Percentiles rank a stretch among this genome's conserved stretches.
Conservation (phyloP, 2,888 invertebrate species). For the Desoria tigrina region DNA sequence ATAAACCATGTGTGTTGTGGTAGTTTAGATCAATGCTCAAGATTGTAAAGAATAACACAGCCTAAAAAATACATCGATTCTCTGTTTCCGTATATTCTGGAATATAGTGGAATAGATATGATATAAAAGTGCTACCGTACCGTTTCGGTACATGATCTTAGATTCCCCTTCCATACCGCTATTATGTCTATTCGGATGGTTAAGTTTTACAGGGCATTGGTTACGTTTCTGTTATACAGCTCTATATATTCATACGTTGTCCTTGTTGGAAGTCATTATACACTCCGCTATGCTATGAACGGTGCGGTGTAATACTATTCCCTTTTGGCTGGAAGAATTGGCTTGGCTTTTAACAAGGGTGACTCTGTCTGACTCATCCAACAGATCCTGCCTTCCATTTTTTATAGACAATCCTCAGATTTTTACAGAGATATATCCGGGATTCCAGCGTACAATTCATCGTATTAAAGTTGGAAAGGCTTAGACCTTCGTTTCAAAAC, state of each 20-base stretch:
- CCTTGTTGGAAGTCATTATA: too few relatives aligned
- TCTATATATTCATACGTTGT: too few relatives aligned
- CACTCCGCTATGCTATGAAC: too few relatives aligned
- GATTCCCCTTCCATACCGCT: conserved; percentile 2
- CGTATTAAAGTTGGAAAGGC: neutral
- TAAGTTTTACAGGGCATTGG: conserved; percentile 8
- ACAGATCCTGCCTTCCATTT: conserved; percentile 17
- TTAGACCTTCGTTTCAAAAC: too few relatives aligned
- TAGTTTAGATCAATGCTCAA: too few relatives aligned
- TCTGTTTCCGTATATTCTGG: too few relatives aligned
- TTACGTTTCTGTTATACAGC: neutral
- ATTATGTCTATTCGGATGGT: conserved; percentile 12
- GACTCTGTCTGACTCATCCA: conserved; percentile 12
- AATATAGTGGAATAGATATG: neutral
- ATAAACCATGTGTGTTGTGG: too few relatives aligned
- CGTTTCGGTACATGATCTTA: conserved; percentile 4
- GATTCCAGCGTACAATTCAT: neutral
- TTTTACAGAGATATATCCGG: conserved; percentile 12
- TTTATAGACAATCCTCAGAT: conserved; percentile 19
- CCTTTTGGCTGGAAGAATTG: neutral
- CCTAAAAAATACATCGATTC: too few relatives aligned
- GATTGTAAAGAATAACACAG: too few relatives aligned
- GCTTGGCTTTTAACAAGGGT: conserved; percentile 5
- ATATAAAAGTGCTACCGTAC: conserved; percentile 6
- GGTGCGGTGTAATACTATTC: too few relatives aligned